A percentile compares a stretch with the other conserved stretches of the same genome.
These are phyloP conservation scores for Habroteleia sp. DNA, from an alignment of 2,888 invertebrate species.

Conservation along the genomic window DNA sequence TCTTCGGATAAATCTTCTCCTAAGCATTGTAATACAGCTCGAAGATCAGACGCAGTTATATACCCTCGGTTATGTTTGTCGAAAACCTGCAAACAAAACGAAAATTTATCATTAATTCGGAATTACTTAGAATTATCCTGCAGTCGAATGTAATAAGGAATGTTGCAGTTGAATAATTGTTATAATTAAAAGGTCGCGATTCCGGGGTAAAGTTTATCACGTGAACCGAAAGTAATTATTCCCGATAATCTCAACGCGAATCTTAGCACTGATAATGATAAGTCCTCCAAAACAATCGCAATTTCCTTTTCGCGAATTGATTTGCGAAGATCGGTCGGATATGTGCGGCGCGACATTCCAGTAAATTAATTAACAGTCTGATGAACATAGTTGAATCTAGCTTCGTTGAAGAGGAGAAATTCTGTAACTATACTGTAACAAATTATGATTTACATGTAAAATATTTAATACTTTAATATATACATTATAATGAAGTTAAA, in stretches of 20 bases:
- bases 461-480: too few species aligned
- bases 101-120: neutral
- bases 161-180: conserved; percentile 14
- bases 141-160: neutral
- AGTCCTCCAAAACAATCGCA: conserved; percentile 27
- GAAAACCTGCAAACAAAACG: conserved; percentile 83
- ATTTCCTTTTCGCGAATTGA: conserved; percentile 44
- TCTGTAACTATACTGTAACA: conserved; percentile 22
- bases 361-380: conserved; percentile 49
- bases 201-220: conserved; percentile 1
- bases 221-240: conserved; percentile 25
- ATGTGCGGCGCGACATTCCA: conserved; percentile 39
- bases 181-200: conserved; percentile 8
- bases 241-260: conserved; percentile 17
- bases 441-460: neutral
- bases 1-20: conserved; percentile 95
- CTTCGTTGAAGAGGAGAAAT: conserved; percentile 13
- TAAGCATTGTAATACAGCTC: conserved; percentile 93
- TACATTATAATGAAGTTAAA: too few species aligned
- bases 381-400: conserved; percentile 24
- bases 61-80: conserved; percentile 96
- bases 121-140: neutral
- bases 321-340: conserved; percentile 44
- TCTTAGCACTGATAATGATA: conserved; percentile 12
- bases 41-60: conserved; percentile 92